A percentile compares a stretch with the other conserved stretches of the same genome.
phyloP scores from a whole-genome alignment of 1,140 invertebrate species.

The Anastatus disparis region DNA sequence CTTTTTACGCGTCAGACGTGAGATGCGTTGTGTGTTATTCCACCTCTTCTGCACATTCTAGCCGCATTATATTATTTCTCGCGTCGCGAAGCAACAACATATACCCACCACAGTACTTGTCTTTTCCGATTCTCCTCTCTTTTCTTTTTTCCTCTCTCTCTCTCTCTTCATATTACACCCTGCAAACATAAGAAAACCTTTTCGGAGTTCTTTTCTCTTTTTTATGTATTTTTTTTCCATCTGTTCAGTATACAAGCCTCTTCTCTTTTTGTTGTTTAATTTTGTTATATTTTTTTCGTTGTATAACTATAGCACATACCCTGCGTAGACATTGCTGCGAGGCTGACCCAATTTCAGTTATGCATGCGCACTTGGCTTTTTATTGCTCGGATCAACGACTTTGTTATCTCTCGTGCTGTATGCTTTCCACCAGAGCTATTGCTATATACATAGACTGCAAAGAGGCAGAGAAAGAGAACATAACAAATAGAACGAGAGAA shows the following conservation, averaged over 20 bases:
- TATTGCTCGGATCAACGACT: not conserved
- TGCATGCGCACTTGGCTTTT: not conserved
- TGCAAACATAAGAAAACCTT: slow-evolving; percentile 1
- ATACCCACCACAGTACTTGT: not conserved
- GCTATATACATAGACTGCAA: too few species aligned
- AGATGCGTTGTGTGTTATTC: slow-evolving; percentile 16
- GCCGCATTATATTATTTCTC: slow-evolving; percentile 30
- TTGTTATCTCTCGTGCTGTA: not conserved
- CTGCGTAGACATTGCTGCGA: too few species aligned
- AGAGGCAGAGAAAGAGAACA: too few species aligned
- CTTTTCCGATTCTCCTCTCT: slow-evolving; percentile 3
- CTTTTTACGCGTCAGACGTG: slow-evolving; percentile 22
- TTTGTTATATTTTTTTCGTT: too few species aligned
- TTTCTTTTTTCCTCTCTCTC: not conserved
- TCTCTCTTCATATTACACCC: slow-evolving; percentile 25
- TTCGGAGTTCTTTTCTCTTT: slow-evolving; percentile 4
- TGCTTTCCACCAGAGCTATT: too few species aligned
- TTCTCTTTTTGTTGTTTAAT: slow-evolving; percentile 2
- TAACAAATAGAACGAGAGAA: too few species aligned
- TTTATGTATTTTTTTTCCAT: not conserved
- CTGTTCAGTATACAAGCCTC: too few species aligned
- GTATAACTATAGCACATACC: too few species aligned
- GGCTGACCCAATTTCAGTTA: not conserved
- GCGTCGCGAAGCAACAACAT: not conserved
- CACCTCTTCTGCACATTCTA: not conserved